phyloP scores from a whole-genome alignment of 2,113 vertebrate genomes.

The Sakesphorus luctuosus region DNA sequence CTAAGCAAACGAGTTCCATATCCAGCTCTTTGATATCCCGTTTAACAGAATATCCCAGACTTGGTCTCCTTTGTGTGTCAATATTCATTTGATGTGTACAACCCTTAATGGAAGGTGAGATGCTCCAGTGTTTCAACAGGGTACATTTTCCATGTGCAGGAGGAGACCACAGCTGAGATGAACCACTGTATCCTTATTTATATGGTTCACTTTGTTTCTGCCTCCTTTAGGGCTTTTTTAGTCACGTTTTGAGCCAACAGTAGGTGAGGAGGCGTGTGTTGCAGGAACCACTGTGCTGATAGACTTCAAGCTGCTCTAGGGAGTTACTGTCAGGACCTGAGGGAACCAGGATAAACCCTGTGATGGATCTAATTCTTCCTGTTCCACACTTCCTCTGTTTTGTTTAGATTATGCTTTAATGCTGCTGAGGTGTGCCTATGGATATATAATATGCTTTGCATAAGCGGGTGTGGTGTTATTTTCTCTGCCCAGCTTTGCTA shows the following conservation, averaged over 20 bases:
- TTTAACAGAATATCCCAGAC: background rate
- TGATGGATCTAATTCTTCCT: background rate
- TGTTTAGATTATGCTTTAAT: background rate
- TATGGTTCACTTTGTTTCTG: background rate
- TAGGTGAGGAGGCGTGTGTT: background rate
- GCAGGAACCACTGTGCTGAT: background rate
- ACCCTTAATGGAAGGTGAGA: background rate
- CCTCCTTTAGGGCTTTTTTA: background rate
- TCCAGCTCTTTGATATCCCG: background rate
- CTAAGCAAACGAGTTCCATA: background rate
- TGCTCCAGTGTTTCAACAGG: background rate
- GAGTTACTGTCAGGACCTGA: background rate
- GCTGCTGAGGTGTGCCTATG: background rate
- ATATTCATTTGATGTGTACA: background rate
- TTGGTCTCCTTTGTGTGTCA: background rate
- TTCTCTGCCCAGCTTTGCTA: background rate
- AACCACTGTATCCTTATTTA: background rate
- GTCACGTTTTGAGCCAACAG: background rate
- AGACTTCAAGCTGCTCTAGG: background rate
- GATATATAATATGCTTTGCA: background rate
- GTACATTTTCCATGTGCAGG: background rate
- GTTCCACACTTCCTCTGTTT: background rate
- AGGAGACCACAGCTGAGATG: background rate
- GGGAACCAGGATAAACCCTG: background rate
- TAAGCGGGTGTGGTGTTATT: background rate